Evolutionary conservation across 2,113 vertebrate genomes (phyloP).

Genomic region (Xenus cinereus): DNA sequence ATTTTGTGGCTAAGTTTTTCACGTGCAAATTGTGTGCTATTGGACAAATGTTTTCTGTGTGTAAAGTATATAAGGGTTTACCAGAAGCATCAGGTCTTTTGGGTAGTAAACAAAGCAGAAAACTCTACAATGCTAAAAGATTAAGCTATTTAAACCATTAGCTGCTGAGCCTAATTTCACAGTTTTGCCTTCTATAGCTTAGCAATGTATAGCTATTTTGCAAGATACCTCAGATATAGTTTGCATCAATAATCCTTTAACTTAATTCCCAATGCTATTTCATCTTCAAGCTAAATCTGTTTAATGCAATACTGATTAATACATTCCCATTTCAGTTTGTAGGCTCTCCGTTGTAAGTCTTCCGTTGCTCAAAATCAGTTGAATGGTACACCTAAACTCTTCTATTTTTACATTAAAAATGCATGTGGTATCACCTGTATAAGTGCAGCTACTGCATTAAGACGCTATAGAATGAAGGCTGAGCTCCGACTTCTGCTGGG

Average conservation of each 20-base stretch:
- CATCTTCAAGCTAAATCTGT: slow-evolving; percentile 64
- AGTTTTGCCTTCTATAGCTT: slow-evolving; percentile 40
- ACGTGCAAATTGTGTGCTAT: neutral
- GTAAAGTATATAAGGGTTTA: neutral
- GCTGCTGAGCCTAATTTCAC: slow-evolving; percentile 15
- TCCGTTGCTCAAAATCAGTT: slow-evolving; percentile 21
- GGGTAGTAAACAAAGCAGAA: neutral
- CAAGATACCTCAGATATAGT: slow-evolving; percentile 28
- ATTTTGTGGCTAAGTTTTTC: neutral
- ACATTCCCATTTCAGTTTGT: slow-evolving; percentile 57
- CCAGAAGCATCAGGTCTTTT: neutral
- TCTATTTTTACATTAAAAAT: neutral
- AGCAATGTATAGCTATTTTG: slow-evolving; percentile 40
- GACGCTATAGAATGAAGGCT: neutral
- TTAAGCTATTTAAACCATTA: slow-evolving; percentile 2
- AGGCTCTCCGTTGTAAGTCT: slow-evolving; percentile 51
- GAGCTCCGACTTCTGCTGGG: neutral
- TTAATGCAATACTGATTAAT: slow-evolving; percentile 59
- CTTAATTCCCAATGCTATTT: slow-evolving; percentile 59
- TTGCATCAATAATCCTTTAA: slow-evolving; percentile 59
- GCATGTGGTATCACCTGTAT: neutral
- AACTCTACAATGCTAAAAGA: neutral
- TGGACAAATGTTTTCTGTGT: neutral
- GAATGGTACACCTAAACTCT: neutral
- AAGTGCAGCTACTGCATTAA: neutral